Evolutionary conservation across 2,888 invertebrate genomes (phyloP).

Genomic region (Chrysolina americana): DNA sequence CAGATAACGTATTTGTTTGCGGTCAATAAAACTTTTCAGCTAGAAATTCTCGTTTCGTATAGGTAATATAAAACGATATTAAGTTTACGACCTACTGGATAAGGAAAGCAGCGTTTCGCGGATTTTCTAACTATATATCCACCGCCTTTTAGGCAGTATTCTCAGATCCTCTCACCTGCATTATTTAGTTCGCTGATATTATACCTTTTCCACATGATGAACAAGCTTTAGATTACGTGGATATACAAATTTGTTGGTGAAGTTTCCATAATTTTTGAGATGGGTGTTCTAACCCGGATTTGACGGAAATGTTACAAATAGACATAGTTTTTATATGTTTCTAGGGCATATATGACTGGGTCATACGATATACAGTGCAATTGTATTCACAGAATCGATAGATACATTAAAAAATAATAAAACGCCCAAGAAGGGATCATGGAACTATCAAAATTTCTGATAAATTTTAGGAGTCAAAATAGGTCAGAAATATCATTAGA

Average conservation of each 20-base stretch:
- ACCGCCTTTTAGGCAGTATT: not conserved
- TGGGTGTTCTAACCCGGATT: too few relatives aligned
- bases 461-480: too few relatives aligned
- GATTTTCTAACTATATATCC: not conserved
- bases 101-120: not conserved
- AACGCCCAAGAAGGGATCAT: too few relatives aligned
- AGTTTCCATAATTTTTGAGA: too few relatives aligned
- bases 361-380: too few relatives aligned
- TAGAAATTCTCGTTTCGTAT: not conserved
- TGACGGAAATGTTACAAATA: too few relatives aligned
- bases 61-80: not conserved
- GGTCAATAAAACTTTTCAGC: not conserved
- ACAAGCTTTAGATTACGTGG: not conserved
- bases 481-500: too few relatives aligned
- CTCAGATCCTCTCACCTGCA: not conserved
- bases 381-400: too few relatives aligned
- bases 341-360: too few relatives aligned
- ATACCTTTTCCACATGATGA: not conserved
- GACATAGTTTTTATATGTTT: too few relatives aligned
- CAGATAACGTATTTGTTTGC: not conserved
- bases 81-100: slow-evolving; percentile 2
- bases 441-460: too few relatives aligned
- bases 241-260: not conserved
- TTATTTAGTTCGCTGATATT: not conserved
- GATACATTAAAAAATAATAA: too few relatives aligned